These are phyloP conservation scores for Drosophila quinaria DNA, from an alignment of 2,888 invertebrate genomes.

Conservation along the genomic window DNA sequence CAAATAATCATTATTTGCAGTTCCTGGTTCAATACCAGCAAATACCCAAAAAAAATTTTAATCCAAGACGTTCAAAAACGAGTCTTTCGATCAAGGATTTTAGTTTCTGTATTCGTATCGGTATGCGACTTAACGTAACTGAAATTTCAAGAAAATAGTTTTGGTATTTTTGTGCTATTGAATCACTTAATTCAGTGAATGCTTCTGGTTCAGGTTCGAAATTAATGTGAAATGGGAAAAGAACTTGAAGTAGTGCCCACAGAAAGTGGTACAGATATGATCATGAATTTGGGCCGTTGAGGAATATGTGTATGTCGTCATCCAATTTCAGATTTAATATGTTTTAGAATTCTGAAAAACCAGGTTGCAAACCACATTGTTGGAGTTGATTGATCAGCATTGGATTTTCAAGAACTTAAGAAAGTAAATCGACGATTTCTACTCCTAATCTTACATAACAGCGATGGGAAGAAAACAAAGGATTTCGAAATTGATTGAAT, in stretches of 20 bases:
- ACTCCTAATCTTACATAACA: neutral
- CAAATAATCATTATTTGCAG: too few relatives aligned
- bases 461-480: neutral
- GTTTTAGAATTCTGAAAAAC: neutral
- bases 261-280: neutral
- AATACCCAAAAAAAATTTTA: too few relatives aligned
- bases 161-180: too few relatives aligned
- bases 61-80: too few relatives aligned
- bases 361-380: too few relatives aligned
- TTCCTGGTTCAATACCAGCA: too few relatives aligned
- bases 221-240: neutral
- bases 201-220: too few relatives aligned
- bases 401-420: neutral
- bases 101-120: too few relatives aligned
- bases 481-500: neutral
- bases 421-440: neutral
- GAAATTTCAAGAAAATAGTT: too few relatives aligned
- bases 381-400: neutral
- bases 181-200: too few relatives aligned
- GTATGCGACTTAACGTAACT: too few relatives aligned
- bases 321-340: neutral
- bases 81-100: too few relatives aligned
- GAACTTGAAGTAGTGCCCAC: neutral
- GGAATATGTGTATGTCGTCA: neutral
- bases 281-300: neutral